phyloP scores from a whole-genome alignment of 2,888 invertebrate genomes.

The Andrena hattorfiana region DNA sequence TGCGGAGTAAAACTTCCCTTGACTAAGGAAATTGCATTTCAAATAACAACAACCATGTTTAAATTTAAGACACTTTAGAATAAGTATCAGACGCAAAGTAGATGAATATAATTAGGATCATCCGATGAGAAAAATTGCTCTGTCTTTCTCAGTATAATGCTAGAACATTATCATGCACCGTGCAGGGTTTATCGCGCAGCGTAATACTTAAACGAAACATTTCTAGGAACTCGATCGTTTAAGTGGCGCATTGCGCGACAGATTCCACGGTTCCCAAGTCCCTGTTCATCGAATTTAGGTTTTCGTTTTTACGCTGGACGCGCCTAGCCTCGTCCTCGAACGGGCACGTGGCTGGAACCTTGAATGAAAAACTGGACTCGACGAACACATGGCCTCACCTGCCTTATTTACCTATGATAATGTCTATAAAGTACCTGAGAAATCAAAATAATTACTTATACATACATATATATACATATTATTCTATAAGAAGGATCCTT shows the following conservation, averaged over 20 bases:
- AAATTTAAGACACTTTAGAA: no score
- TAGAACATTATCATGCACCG: constrained; percentile 34
- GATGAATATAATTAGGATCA: background rate
- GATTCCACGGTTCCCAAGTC: background rate
- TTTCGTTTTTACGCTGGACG: background rate
- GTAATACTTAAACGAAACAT: background rate
- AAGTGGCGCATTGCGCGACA: constrained; percentile 19
- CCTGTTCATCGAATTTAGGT: constrained; percentile 57
- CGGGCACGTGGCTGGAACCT: background rate
- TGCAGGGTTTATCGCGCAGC: constrained; percentile 23
- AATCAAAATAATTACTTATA: constrained; percentile 71
- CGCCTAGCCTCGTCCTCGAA: background rate
- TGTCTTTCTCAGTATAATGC: background rate
- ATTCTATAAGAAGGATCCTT: constrained; percentile 15
- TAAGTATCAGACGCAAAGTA: background rate
- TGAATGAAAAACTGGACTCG: constrained; percentile 44
- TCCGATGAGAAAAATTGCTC: constrained; percentile 1
- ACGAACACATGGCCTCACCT: constrained; percentile 67
- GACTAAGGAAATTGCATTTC: no score
- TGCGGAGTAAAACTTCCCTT: no score
- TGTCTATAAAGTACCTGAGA: constrained; percentile 85
- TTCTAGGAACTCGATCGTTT: background rate
- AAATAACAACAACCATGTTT: no score
- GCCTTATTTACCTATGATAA: constrained; percentile 81
- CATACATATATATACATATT: constrained; percentile 8